These are phyloP conservation scores for Choristoneura fumiferana DNA, from an alignment of 1,140 invertebrate species.

Conservation along the genomic window DNA sequence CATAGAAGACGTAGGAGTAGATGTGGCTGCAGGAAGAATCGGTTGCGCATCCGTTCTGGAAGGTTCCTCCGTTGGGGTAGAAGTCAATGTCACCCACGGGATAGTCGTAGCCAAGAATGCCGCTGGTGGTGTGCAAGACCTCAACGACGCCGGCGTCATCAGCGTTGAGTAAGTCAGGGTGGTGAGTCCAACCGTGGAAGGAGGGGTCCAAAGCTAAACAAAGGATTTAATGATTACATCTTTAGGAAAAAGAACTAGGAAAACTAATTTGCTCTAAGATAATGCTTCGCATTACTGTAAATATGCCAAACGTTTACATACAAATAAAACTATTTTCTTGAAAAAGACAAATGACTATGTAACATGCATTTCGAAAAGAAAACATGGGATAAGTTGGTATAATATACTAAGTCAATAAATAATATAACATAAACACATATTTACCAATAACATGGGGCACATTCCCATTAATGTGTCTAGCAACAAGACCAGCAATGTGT, in stretches of 20 bases:
- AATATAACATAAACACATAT: conserved; percentile 1
- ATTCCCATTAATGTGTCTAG: conserved; percentile 34
- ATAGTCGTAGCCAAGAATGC: conserved; percentile 75
- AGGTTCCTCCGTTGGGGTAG: conserved; percentile 82
- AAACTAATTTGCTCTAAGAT: too few relatives aligned
- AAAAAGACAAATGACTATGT: too few relatives aligned
- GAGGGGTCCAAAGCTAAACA: conserved; percentile 80
- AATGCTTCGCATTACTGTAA: too few relatives aligned
- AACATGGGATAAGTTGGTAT: too few relatives aligned
- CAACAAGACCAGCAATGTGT: conserved; percentile 60
- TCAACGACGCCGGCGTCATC: conserved; percentile 83
- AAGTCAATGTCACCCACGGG: conserved; percentile 84
- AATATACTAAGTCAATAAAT: too few relatives aligned
- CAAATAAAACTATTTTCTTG: too few relatives aligned
- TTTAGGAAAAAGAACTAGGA: too few relatives aligned
- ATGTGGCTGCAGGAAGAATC: conserved; percentile 47
- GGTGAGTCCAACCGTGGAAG: conserved; percentile 65
- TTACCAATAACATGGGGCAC: conserved; percentile 59
- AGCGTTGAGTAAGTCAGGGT: conserved; percentile 76
- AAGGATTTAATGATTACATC: conserved; percentile 17
- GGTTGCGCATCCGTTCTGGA: conserved; percentile 43
- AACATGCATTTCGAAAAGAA: too few relatives aligned
- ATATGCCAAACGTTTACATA: too few relatives aligned
- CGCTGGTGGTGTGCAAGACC: conserved; percentile 84
- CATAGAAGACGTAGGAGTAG: conserved; percentile 52